Evolutionary conservation across 1,140 invertebrate genomes (phyloP).

Genomic region (Drosophila nigrodunni): DNA sequence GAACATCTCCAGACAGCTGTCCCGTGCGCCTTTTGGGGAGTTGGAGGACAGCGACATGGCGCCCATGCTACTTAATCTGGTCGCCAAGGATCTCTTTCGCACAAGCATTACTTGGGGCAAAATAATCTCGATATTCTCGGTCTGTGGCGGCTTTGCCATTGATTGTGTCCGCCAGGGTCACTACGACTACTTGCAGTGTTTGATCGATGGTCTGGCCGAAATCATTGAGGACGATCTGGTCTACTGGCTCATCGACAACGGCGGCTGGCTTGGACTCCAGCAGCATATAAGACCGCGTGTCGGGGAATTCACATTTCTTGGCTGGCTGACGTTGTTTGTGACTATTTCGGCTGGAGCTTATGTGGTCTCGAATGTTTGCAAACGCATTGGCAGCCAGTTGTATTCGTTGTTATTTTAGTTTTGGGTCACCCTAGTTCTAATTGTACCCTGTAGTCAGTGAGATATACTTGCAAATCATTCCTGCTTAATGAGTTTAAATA

Average conservation of each 20-base stretch:
- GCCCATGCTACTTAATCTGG: slow-evolving; percentile 86
- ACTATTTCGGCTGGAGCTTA: slow-evolving; percentile 74
- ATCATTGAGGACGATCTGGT: slow-evolving; percentile 89
- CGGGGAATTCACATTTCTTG: slow-evolving; percentile 76
- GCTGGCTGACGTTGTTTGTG: slow-evolving; percentile 80
- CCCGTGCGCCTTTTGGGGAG: slow-evolving; percentile 85
- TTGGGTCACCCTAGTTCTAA: slow-evolving; percentile 33
- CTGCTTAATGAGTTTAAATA: slow-evolving; percentile 56
- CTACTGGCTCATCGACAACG: slow-evolving; percentile 89
- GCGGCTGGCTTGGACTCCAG: slow-evolving; percentile 88
- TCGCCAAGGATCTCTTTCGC: slow-evolving; percentile 87
- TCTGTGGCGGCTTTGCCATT: slow-evolving; percentile 90
- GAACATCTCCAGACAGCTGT: slow-evolving; percentile 87
- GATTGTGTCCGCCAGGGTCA: slow-evolving; percentile 89
- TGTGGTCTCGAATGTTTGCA: slow-evolving; percentile 74
- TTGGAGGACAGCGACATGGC: slow-evolving; percentile 86
- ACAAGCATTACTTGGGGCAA: slow-evolving; percentile 89
- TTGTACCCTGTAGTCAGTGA: slow-evolving; percentile 59
- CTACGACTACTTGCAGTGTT: slow-evolving; percentile 87
- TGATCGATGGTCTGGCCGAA: slow-evolving; percentile 87
- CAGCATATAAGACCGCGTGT: slow-evolving; percentile 73
- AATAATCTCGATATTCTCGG: slow-evolving; percentile 88
- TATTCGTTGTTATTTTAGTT: slow-evolving; percentile 81
- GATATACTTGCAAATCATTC: slow-evolving; percentile 68
- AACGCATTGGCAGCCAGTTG: slow-evolving; percentile 76